Evolutionary conservation across 2,797 vertebrate genomes (phyloP).

Genomic region (Hyperoplus lanceolatus): DNA sequence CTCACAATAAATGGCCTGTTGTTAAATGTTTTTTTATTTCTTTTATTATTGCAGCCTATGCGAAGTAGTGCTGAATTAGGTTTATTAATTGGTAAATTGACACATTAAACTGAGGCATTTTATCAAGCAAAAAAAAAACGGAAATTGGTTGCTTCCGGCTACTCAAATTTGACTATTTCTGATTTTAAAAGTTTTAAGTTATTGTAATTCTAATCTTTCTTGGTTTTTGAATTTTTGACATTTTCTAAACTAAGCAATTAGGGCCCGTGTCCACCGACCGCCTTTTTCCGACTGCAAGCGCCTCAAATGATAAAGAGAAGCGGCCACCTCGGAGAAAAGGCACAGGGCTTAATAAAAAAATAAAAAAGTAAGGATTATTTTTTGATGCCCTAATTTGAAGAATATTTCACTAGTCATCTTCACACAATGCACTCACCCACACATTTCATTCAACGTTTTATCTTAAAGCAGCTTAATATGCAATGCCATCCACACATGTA

Average conservation of each 20-base stretch:
- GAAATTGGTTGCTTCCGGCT: conserved; percentile 31
- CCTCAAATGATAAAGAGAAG: no score
- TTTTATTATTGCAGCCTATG: conserved; percentile 30
- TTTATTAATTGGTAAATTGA: conserved; percentile 8
- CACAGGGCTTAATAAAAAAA: no score
- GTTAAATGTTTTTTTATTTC: conserved; percentile 51
- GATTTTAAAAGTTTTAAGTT: neutral
- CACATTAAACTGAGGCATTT: conserved; percentile 15
- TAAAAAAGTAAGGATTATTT: neutral
- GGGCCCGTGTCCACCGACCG: no score
- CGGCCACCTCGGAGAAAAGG: no score
- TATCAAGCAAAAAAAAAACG: neutral
- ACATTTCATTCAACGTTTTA: neutral
- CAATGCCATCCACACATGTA: conserved; percentile 17
- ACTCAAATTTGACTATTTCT: conserved; percentile 8
- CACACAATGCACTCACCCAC: conserved; percentile 22
- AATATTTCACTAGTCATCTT: conserved; percentile 11
- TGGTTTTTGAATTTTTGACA: neutral
- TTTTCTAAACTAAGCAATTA: neutral
- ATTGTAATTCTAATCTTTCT: conserved; percentile 10
- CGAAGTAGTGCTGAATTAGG: conserved; percentile 17
- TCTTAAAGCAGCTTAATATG: conserved; percentile 35
- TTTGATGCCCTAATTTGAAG: conserved; percentile 6
- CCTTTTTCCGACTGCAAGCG: no score
- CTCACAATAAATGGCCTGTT: conserved; percentile 74